Conservation (phyloP, 2,888 invertebrate species). For the Drosophila niveifrons region DNA sequence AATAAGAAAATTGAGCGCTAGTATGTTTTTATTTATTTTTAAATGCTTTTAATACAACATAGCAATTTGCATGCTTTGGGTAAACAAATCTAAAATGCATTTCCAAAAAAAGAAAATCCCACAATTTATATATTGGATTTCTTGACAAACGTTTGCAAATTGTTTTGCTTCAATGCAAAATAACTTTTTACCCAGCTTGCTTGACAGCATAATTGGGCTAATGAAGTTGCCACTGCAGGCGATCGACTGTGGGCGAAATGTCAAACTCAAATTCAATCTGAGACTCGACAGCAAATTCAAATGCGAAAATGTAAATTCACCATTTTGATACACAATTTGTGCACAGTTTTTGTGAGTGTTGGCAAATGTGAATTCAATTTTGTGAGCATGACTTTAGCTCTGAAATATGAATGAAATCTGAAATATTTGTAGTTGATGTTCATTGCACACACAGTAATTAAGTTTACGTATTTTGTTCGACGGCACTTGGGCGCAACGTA, state of each 20-base stretch:
- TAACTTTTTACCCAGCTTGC: neutral
- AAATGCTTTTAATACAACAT: neutral
- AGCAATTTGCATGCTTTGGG: neutral
- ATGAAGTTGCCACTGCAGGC: conserved; percentile 34
- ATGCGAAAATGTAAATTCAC: neutral
- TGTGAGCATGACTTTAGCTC: conserved; percentile 56
- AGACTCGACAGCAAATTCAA: neutral
- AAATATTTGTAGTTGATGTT: neutral
- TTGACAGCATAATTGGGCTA: conserved; percentile 38
- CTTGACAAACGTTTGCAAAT: neutral
- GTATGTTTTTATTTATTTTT: neutral
- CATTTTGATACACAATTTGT: conserved; percentile 15
- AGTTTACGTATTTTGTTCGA: conserved; percentile 48
- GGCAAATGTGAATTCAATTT: conserved; percentile 57
- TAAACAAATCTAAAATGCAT: neutral
- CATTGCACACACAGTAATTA: conserved; percentile 47
- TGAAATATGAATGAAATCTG: conserved; percentile 15
- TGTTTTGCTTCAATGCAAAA: neutral
- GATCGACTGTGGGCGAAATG: conserved; percentile 38
- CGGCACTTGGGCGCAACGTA: conserved; percentile 48
- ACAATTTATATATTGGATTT: neutral
- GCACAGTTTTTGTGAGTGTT: conserved; percentile 4
- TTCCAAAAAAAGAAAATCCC: neutral
- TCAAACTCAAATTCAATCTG: neutral
- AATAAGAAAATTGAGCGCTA: neutral